Conservation (phyloP, 2,113 vertebrate species). For the Rhinogobius similis region DNA sequence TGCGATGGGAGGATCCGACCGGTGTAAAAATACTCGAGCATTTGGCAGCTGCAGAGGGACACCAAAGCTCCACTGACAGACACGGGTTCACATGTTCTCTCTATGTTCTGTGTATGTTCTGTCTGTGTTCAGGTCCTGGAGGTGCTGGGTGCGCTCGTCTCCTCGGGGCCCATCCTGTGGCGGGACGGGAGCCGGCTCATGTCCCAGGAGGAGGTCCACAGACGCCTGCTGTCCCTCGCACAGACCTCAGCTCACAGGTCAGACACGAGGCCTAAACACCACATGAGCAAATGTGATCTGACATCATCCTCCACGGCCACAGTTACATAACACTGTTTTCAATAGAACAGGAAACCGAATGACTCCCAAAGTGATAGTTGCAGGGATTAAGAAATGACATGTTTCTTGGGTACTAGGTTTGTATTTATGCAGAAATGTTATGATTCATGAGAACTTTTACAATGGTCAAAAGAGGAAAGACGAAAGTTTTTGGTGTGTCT, state of each 20-base stretch:
- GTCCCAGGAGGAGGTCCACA: slow-evolving; percentile 78
- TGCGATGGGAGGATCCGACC: slow-evolving; percentile 53
- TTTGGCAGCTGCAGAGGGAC: slow-evolving; percentile 56
- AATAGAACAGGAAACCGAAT: not conserved
- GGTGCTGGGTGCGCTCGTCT: slow-evolving; percentile 77
- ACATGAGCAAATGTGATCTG: not conserved
- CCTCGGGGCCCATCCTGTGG: slow-evolving; percentile 75
- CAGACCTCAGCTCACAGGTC: slow-evolving; percentile 82
- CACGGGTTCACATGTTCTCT: not conserved
- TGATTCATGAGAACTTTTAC: no score
- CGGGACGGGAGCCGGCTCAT: slow-evolving; percentile 66
- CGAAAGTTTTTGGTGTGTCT: no score
- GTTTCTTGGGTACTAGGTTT: no score
- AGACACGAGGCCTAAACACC: slow-evolving; percentile 2
- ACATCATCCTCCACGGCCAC: slow-evolving; percentile 2
- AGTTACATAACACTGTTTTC: not conserved
- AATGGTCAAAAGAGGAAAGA: no score
- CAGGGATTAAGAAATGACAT: no score
- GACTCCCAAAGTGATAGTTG: no score
- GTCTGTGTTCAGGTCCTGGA: slow-evolving; percentile 80
- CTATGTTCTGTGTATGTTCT: slow-evolving; percentile 7
- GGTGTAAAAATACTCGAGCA: slow-evolving; percentile 62
- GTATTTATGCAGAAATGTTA: no score
- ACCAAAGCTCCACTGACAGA: slow-evolving; percentile 61
- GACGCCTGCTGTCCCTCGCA: slow-evolving; percentile 78